These are phyloP conservation scores for human DNA, from an alignment of 2,113 vertebrate genomes.

Conservation along the genomic window GRCh38 chr2:154301001-154301500, in stretches of 20 bases:
- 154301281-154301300: background rate
- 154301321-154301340: background rate
- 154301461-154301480: constrained; percentile 98
- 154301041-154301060: background rate
- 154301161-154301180: background rate
- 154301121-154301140: background rate
- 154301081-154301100: background rate
- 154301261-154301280: background rate
- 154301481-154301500: constrained; percentile 98
- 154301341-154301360: background rate
- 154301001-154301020: background rate
- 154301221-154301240: background rate
- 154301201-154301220: background rate
- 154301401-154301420: constrained; percentile 95
- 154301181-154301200: background rate
- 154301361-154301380: background rate
- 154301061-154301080: background rate
- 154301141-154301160: background rate
- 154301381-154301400: background rate
- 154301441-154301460: constrained; percentile 97
- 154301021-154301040: background rate
- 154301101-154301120: background rate
- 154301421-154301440: constrained; percentile 97
- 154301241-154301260: background rate
- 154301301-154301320: background rate